Evolutionary conservation across 2,113 vertebrate species (phyloP).

Genomic region (Podocnemis expansa): DNA sequence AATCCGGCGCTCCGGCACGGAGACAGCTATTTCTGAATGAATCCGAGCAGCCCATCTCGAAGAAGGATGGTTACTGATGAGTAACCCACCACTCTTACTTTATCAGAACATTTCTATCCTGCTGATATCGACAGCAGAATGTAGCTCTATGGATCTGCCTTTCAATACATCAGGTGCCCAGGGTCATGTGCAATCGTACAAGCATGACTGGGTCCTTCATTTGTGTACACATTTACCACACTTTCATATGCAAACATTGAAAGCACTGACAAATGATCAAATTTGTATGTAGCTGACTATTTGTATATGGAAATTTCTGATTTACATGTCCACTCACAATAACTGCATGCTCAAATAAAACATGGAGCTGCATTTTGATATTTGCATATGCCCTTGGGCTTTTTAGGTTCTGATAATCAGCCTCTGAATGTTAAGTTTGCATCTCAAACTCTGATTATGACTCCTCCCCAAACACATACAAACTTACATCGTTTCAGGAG

Average conservation of each 20-base stretch:
- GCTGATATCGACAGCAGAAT: background rate
- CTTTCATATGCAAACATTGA: background rate
- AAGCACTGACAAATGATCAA: background rate
- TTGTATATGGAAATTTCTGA: background rate
- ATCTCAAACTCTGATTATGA: background rate
- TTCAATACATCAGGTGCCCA: background rate
- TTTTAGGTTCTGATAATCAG: constrained; percentile 8
- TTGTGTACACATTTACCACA: background rate
- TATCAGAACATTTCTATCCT: background rate
- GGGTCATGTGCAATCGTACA: background rate
- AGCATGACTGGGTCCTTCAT: background rate
- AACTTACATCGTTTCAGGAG: background rate
- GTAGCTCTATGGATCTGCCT: background rate
- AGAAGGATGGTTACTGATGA: too few species aligned
- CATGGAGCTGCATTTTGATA: background rate
- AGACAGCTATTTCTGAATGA: too few species aligned
- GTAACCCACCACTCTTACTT: too few species aligned
- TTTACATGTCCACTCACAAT: background rate
- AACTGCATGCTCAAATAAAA: background rate
- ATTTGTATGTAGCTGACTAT: background rate
- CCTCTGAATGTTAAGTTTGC: background rate
- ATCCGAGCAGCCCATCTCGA: too few species aligned
- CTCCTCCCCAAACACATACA: background rate
- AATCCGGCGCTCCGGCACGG: too few species aligned
- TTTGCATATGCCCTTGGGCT: background rate